Base-by-base conservation (phyloP, 2,888 invertebrate genomes). In the Apodemia duryi region DNA sequence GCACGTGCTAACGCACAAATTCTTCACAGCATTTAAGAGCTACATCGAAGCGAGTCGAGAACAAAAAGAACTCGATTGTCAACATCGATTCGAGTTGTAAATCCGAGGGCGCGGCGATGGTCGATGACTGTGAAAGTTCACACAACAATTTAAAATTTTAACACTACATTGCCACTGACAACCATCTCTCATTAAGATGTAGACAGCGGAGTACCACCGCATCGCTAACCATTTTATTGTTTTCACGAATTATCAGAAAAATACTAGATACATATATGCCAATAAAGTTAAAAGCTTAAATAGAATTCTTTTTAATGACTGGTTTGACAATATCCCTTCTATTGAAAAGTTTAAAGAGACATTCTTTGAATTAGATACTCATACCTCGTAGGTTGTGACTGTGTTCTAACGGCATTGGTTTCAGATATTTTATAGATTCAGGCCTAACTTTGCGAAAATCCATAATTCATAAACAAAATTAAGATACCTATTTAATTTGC, bases 111-210 rank as follows among this genome's bases (percentile, higher is more conserved):
- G 73, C 70, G 69, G 66, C 75, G 76, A 80, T 82, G 77, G 74
- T 79, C 84, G 75, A 88, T 84, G 80, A 80, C 86, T 91, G 91
- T 91, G 91, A 91, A 90, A 91, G 90, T 91, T 91, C 91, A 91
- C 91, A 90, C 86, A 84, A 88, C 85, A 88, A 91, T 91, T 88
- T 83, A 82, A 81, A 74, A 81, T 91, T 90, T 91, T 91, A 89
- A 90, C 91, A 91, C 89, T 74, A 76, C 73, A 73, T 75, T 78
- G 87, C 85, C 84, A 85, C 84, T 76, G 83, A 74, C 77, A 69
- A 72, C 70, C 74, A 76, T 72, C 71, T 73, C 86, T 88, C 88
- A 89, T 91, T 90, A 91, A 79, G 74, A 72, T 65, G 69, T 73
- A 70, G 72, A 74, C 57, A 57, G 57, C 29, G 70, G 75, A 75